Base-by-base conservation (phyloP, 2,888 invertebrate species). In the Drosophila longiperda region DNA sequence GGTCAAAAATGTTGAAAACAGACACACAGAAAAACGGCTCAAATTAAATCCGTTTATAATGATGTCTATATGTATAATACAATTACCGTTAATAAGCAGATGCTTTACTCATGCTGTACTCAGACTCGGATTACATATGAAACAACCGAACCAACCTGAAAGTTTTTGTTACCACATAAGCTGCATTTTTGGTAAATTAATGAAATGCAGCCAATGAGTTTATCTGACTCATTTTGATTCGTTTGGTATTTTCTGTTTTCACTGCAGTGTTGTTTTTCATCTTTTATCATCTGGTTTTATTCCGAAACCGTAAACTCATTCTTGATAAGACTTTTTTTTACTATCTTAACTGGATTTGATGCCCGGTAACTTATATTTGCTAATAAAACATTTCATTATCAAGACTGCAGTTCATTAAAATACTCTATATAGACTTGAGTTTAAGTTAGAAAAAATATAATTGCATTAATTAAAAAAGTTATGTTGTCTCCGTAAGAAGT, bases 1-100 rank as follows among this genome's bases (percentile, higher is more conserved):
- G 48, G 40, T 29, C 3, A 49, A 54, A 52, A 36, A 54, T 34
- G 55, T 55, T 53, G 57, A 66, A 53, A 32, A 29, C 29, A 29
- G 49, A 55, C 55, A 53, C 42, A 42, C 2, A 40, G 57, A 65
- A 50, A 45, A 40, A 11, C 52, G 17, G 49, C 17, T 42, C 26
- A 36, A n/a, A 60, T 73, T 58, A 58, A 76, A 72, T 61, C 54
- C 40, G 73, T 58, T 75, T 62, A 60, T 57, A 55, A 52, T 57
- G 15, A 55, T 33, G 42, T 29, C 29, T 42, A 33, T 26, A 26
- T 7, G 15, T 45, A 15, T 34, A 23, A 49, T 40, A 3, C 12
- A 34, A 53, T 17, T n/a, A 7, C 34, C 17, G 2, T 50, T 38
- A 26, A 23, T 54, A 42, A 23, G 3, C 36, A 26, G 12, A 32